A percentile compares a stretch with the other conserved stretches of the same genome.
Evolutionary conservation across 2,797 vertebrate genomes (phyloP).

Genomic region (Labeo calbasu): DNA sequence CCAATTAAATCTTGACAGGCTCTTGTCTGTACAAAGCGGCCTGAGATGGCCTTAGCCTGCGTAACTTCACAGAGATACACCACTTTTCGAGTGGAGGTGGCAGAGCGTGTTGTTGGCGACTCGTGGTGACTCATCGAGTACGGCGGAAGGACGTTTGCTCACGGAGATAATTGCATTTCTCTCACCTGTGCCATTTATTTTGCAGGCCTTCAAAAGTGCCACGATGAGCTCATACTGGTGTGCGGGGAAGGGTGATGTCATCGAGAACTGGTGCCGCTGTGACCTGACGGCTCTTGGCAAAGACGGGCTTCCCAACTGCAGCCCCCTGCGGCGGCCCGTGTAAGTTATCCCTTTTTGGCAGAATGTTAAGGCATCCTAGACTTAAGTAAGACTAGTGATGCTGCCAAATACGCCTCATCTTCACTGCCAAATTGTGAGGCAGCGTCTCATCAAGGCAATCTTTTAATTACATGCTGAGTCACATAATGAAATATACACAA

Average conservation of each 20-base stretch:
- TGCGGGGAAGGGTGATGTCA: slow-evolving; percentile 96
- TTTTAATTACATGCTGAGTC: background rate
- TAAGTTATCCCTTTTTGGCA: slow-evolving; percentile 74
- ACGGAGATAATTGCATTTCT: slow-evolving; percentile 79
- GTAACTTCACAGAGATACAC: slow-evolving; percentile 47
- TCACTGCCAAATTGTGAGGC: background rate
- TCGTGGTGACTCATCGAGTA: slow-evolving; percentile 56
- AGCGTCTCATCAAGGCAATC: background rate
- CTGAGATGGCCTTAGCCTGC: slow-evolving; percentile 59
- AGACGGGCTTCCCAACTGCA: slow-evolving; percentile 95
- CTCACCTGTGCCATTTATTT: slow-evolving; percentile 72
- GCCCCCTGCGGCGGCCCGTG: slow-evolving; percentile 91
- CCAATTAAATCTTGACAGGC: slow-evolving; percentile 78
- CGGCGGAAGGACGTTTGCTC: slow-evolving; percentile 30
- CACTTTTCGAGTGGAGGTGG: slow-evolving; percentile 71
- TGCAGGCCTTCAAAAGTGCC: slow-evolving; percentile 92
- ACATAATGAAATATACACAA: background rate
- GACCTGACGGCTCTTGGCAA: slow-evolving; percentile 95
- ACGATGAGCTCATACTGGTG: slow-evolving; percentile 99
- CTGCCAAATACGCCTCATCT: background rate
- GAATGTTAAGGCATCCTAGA: background rate
- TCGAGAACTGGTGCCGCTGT: slow-evolving; percentile 98
- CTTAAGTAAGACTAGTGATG: background rate
- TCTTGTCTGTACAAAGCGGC: slow-evolving; percentile 64
- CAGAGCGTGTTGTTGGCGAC: slow-evolving; percentile 59